Base-by-base conservation (phyloP, 1,140 invertebrate species). In the Archivesica marissinica region DNA sequence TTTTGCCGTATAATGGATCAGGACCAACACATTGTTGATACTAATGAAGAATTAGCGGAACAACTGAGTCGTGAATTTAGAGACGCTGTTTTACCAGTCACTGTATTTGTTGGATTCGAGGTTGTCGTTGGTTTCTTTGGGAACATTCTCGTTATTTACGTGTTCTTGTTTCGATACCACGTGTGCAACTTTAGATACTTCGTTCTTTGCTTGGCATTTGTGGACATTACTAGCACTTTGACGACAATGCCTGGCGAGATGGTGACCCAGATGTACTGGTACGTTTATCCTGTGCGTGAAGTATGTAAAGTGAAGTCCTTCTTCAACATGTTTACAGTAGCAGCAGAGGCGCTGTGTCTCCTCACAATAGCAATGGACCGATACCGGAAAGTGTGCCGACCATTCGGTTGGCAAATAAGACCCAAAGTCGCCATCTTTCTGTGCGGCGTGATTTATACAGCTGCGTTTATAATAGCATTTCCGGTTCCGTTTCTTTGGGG, bases 191-290 rank as follows among this genome's bases (percentile, higher is more conserved):
- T 86, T 44, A 66, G 79, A 15, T 78, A 85, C 52, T 90, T 87
- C 54, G 80, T 90, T 25, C 77, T 89, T 59, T 86, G 81, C 17
- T 64, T 90, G 33, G 89, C 88, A 15, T 47, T 85, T 3, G 77
- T 87, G 39, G 89, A 90, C 61, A 47, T 90, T 6, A 70, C 86
- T n/a, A 89, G 86, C 81, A 89, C 85, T 50, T 59, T 82, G 20
- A 82, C 87, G 0, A 86, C 86, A 33, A 89, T 90, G 25, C 89
- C 89, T 25, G 88, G 87, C 20, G 89, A 90, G 59, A 84, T 89
- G n/a, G 77, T 89, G 1, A 88, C 89, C 70, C 88, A 89, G 77
- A 39, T 76, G 0, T 78, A 80, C 72, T 89, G 88, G 86, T 90
- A 89, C 88, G 89, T 86, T 0, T 90, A 89, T 74, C 87, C 81